Conservation (phyloP, 2,113 vertebrate species). For the Brachyhypopomus occidentalis region DNA sequence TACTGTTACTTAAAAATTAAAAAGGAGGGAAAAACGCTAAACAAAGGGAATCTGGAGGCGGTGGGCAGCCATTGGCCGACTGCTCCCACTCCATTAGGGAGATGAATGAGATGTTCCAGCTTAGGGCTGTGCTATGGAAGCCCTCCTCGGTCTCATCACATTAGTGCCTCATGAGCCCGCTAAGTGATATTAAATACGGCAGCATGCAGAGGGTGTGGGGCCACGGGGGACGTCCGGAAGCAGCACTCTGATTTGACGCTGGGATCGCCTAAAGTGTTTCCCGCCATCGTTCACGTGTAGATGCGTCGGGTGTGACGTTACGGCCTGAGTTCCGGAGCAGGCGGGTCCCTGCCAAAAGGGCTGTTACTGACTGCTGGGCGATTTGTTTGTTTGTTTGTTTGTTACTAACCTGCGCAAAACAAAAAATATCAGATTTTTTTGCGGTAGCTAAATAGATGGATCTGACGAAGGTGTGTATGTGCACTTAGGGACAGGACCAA, state of each 20-base stretch:
- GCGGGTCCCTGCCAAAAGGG: background rate
- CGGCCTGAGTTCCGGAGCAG: conserved; percentile 6
- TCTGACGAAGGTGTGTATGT: too few relatives aligned
- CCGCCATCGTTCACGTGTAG: conserved; percentile 15
- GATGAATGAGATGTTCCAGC: conserved; percentile 34
- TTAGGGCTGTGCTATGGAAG: conserved; percentile 29
- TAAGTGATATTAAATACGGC: conserved; percentile 27
- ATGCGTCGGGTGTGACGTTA: background rate
- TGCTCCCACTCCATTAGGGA: conserved; percentile 35
- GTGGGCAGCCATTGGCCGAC: background rate
- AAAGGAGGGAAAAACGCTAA: background rate
- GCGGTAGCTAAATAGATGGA: too few relatives aligned
- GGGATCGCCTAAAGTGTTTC: conserved; percentile 9
- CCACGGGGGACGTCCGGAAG: background rate
- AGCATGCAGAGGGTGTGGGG: background rate
- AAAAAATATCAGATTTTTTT: too few relatives aligned
- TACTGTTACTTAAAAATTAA: conserved; percentile 33
- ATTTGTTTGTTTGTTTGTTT: too few relatives aligned
- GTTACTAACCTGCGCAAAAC: too few relatives aligned
- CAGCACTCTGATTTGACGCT: background rate
- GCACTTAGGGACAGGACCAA: too few relatives aligned
- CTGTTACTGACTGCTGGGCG: conserved; percentile 6
- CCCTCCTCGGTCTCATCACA: conserved; percentile 23
- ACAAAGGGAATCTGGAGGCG: background rate
- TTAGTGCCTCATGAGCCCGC: conserved; percentile 3